Conservation (phyloP, 2,888 invertebrate species). For the Agrypnus murinus region DNA sequence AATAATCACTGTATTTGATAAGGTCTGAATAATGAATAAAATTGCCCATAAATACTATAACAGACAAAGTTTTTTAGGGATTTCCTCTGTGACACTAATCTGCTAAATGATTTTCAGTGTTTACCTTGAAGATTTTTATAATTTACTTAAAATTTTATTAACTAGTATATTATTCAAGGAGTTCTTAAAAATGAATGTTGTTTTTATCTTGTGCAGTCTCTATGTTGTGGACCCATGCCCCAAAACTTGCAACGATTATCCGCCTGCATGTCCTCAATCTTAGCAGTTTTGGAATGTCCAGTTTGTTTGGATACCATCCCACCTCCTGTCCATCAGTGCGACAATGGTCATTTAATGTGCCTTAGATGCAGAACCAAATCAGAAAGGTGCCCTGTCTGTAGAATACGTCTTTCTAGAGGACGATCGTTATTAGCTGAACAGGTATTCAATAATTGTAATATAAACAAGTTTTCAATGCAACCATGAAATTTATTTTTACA, state of each 20-base stretch:
- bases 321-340: slow-evolving; percentile 79
- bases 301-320: slow-evolving; percentile 78
- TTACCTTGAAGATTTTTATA: too few species aligned
- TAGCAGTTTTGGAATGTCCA: slow-evolving; percentile 77
- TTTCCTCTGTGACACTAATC: too few species aligned
- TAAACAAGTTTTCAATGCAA: not conserved
- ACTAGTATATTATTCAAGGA: too few species aligned
- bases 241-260: slow-evolving; percentile 73
- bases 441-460: slow-evolving; percentile 58
- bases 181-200: too few species aligned
- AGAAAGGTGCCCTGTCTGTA: slow-evolving; percentile 78
- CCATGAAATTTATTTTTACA: slow-evolving; percentile 8
- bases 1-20: too few species aligned
- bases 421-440: slow-evolving; percentile 75
- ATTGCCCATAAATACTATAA: too few species aligned
- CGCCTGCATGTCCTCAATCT: slow-evolving; percentile 72
- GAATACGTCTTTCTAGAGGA: slow-evolving; percentile 73
- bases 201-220: slow-evolving; percentile 62
- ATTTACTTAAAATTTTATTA: too few species aligned
- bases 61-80: too few species aligned
- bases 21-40: too few species aligned
- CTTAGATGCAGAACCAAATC: slow-evolving; percentile 76
- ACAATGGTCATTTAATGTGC: slow-evolving; percentile 79
- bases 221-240: slow-evolving; percentile 76
- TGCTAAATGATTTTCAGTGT: too few species aligned